Evolutionary conservation across 2,113 vertebrate species (phyloP).

Genomic region (Megaptera novaeangliae): DNA sequence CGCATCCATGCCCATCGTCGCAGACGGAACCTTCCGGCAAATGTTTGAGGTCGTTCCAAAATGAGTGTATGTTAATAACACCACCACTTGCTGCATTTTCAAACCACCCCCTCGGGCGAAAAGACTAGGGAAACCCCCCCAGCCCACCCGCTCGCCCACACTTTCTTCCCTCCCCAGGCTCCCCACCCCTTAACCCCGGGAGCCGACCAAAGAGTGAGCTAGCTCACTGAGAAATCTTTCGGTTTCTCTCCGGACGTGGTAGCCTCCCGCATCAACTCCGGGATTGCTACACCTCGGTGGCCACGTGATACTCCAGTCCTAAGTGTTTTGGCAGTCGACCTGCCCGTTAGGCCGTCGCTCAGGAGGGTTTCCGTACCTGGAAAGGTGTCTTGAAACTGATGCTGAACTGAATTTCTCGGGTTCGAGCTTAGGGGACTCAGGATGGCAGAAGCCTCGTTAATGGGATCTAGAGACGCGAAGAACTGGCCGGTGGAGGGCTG

Average conservation of each 20-base stretch:
- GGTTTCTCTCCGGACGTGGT: not conserved
- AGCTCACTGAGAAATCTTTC: not conserved
- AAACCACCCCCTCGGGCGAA: not conserved
- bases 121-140: not conserved
- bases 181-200: not conserved
- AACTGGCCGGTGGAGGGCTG: conserved; percentile 92
- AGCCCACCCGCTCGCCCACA: accelerated
- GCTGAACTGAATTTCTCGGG: conserved; percentile 94
- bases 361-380: conserved; percentile 87
- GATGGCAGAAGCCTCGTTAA: conserved; percentile 93
- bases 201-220: accelerated
- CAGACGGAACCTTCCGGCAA: not conserved
- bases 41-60: not conserved
- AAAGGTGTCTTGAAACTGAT: conserved; percentile 99
- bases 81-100: not conserved
- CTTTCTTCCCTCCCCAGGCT: not conserved
- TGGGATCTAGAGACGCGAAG: conserved; percentile 96
- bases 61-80: not conserved
- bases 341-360: accelerated
- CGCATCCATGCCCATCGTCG: accelerated
- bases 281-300: accelerated
- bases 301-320: not conserved
- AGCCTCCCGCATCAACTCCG: not conserved
- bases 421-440: conserved; percentile 93
- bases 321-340: not conserved